Conservation (phyloP, 2,797 vertebrate species). For the Rhinophrynus dorsalis region DNA sequence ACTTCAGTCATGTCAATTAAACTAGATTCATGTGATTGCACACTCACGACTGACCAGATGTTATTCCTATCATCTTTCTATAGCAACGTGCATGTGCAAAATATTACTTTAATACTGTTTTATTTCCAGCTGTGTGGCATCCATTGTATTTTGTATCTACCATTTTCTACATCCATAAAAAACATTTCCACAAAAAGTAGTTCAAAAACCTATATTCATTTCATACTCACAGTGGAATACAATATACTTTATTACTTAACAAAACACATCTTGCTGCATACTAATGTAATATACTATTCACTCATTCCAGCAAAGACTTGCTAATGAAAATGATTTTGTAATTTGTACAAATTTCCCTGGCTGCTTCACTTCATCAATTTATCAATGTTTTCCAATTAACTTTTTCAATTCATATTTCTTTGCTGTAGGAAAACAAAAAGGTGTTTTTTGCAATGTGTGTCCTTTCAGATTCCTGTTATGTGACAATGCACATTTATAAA, state of each 20-base stretch:
- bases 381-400: slow-evolving; percentile 44
- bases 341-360: slow-evolving; percentile 48
- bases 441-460: slow-evolving; percentile 14
- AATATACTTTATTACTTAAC: slow-evolving; percentile 46
- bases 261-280: slow-evolving; percentile 34
- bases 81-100: slow-evolving; percentile 39
- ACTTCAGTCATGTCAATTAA: slow-evolving; percentile 38
- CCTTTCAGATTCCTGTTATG: slow-evolving; percentile 10
- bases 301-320: slow-evolving; percentile 39
- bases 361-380: slow-evolving; percentile 46
- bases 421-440: slow-evolving; percentile 25
- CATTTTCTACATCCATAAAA: slow-evolving; percentile 41
- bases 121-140: slow-evolving; percentile 39
- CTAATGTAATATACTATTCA: slow-evolving; percentile 45
- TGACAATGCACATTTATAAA: slow-evolving; percentile 2
- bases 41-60: slow-evolving; percentile 41
- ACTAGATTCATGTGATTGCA: slow-evolving; percentile 36
- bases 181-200: slow-evolving; percentile 33
- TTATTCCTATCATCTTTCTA: slow-evolving; percentile 37
- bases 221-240: slow-evolving; percentile 40
- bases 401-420: slow-evolving; percentile 38
- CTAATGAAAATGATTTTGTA: slow-evolving; percentile 50
- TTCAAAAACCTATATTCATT: slow-evolving; percentile 42
- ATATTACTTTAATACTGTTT: slow-evolving; percentile 41
- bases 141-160: slow-evolving; percentile 36